phyloP scores from a whole-genome alignment of 2,113 vertebrate species.

The Miniopterus natalensis region DNA sequence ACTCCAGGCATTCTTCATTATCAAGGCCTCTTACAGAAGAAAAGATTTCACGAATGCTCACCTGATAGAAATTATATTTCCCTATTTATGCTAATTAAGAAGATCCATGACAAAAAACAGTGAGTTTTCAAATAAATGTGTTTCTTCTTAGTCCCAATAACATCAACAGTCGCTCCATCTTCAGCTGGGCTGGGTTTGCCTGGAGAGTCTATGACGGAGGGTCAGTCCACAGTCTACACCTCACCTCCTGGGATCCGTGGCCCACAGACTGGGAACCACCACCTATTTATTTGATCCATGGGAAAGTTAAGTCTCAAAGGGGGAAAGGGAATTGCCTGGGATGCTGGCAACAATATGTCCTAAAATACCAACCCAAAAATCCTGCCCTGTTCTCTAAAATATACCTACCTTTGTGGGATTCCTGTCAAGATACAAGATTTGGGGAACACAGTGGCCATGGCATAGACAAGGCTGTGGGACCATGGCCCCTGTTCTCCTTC shows the following conservation, averaged over 20 bases:
- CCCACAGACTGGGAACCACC: neutral
- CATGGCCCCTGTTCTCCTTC: neutral
- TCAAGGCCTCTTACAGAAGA: neutral
- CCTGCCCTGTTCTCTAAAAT: neutral
- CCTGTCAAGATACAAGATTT: neutral
- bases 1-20: neutral
- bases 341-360: neutral
- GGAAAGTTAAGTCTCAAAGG: neutral
- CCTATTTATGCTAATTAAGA: neutral
- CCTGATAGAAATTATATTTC: neutral
- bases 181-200: accelerated
- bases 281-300: neutral
- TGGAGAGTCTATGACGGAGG: neutral
- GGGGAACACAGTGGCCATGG: accelerated
- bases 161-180: neutral
- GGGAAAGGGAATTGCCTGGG: neutral
- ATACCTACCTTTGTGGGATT: neutral
- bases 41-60: neutral
- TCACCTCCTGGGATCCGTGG: no score
- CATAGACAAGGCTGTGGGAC: neutral
- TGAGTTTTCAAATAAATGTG: neutral
- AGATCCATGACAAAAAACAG: neutral
- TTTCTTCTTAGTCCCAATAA: neutral
- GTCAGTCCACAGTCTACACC: accelerated
- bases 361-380: neutral